A percentile compares a stretch with the other conserved stretches of the same genome.
These are phyloP conservation scores for Papilio aristodemus DNA, from an alignment of 1,140 invertebrate genomes.

Conservation along the genomic window DNA sequence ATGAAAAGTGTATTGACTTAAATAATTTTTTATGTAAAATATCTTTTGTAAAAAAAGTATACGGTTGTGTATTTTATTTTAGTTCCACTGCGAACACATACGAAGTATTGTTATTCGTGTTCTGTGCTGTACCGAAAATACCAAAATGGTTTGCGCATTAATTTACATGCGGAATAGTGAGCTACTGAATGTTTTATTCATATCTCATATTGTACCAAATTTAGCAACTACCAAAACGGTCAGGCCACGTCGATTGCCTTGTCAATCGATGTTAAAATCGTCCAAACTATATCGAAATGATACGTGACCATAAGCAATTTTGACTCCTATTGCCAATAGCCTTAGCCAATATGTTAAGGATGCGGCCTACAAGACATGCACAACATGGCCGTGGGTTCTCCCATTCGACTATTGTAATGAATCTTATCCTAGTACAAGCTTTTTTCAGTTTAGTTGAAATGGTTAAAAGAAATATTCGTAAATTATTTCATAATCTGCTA, in stretches of 20 bases:
- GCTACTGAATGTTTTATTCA: conserved; percentile 31
- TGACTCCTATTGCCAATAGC: not conserved
- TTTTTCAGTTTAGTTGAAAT: too few species aligned
- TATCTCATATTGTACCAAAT: conserved; percentile 21
- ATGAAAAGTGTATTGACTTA: too few species aligned
- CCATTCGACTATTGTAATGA: too few species aligned
- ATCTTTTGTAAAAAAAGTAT: not conserved
- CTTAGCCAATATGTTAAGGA: too few species aligned
- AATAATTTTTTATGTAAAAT: too few species aligned
- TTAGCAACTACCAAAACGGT: not conserved
- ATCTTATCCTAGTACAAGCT: too few species aligned
- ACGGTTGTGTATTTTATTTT: conserved; percentile 17
- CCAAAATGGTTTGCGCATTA: conserved; percentile 24
- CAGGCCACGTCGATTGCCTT: not conserved
- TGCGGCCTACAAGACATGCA: too few species aligned
- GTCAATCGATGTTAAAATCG: conserved; percentile 20
- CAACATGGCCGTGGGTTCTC: too few species aligned
- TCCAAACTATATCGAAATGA: not conserved
- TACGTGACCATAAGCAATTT: not conserved
- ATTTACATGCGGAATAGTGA: conserved; percentile 26
- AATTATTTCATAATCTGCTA: too few species aligned
- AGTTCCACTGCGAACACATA: not conserved
- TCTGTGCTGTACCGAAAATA: conserved; percentile 24
- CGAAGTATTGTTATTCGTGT: conserved; percentile 14
- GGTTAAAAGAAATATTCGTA: too few species aligned